Percentiles rank a stretch among this genome's conserved stretches.
Evolutionary conservation across 2,888 invertebrate species (phyloP).

Genomic region (Rhodophaea formosa): DNA sequence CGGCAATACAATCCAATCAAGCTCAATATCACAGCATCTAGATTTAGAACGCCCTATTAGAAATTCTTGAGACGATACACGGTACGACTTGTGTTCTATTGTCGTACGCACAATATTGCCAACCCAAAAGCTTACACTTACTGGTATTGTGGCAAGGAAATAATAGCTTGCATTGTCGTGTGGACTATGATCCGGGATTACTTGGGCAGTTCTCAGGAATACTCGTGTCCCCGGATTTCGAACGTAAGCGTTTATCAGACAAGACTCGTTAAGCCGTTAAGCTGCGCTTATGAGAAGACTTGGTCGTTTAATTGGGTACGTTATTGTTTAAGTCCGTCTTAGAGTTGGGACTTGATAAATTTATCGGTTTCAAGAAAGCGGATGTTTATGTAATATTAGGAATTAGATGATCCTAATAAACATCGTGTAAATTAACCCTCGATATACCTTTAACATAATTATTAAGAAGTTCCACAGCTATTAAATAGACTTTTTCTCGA

Average conservation of each 20-base stretch:
- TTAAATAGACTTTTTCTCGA: no score
- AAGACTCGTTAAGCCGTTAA: conserved; percentile 17
- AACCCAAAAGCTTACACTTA: neutral
- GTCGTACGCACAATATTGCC: neutral
- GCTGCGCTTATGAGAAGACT: conserved; percentile 17
- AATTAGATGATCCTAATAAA: no score
- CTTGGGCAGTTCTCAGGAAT: conserved; percentile 30
- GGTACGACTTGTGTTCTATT: no score
- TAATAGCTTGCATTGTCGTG: conserved; percentile 35
- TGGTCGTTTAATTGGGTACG: conserved; percentile 17
- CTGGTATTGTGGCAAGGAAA: conserved; percentile 26
- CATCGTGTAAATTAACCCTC: no score
- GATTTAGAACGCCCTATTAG: no score
- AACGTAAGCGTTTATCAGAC: conserved; percentile 17
- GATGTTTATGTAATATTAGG: no score
- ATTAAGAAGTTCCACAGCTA: no score
- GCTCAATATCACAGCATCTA: no score
- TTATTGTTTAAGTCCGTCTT: conserved; percentile 9
- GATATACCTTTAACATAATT: no score
- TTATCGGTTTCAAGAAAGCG: neutral
- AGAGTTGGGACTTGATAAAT: neutral
- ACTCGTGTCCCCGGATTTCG: conserved; percentile 20
- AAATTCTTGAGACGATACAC: no score
- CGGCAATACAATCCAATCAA: no score
- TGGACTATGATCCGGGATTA: conserved; percentile 37